Evolutionary conservation across 2,888 invertebrate genomes (phyloP).

Genomic region (Mimachlamys varia): DNA sequence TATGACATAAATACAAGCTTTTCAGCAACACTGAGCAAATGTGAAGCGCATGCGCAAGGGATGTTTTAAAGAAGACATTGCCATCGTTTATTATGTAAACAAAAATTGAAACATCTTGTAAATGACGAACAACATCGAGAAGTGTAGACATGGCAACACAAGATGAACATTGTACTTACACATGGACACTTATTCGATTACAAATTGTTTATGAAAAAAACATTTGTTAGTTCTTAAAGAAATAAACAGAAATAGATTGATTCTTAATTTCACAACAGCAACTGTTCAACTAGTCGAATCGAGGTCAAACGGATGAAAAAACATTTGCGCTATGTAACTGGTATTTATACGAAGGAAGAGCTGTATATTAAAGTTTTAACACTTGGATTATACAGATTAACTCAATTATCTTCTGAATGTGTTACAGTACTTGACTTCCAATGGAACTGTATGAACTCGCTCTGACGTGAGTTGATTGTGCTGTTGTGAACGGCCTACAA

Average conservation of each 20-base stretch:
- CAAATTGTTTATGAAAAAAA: background rate
- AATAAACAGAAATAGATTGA: background rate
- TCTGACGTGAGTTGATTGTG: no score
- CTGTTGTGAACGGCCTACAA: no score
- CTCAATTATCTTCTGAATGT: no score
- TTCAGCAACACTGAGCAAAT: background rate
- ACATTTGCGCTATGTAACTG: no score
- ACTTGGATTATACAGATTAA: no score
- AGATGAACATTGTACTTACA: background rate
- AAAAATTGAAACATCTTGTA: background rate
- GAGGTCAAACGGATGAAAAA: no score
- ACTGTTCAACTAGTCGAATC: background rate
- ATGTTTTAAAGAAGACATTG: background rate
- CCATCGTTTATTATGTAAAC: background rate
- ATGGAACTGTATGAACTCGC: no score
- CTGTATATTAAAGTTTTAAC: no score
- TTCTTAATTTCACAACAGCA: background rate
- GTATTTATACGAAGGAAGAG: no score
- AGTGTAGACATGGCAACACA: background rate
- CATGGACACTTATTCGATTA: background rate
- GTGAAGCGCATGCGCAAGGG: conserved; percentile 4
- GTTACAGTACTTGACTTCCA: no score
- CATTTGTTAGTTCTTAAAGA: background rate
- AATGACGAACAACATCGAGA: background rate
- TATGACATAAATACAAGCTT: background rate